phyloP scores from a whole-genome alignment of 1,140 invertebrate species.

The Orius insidiosus region DNA sequence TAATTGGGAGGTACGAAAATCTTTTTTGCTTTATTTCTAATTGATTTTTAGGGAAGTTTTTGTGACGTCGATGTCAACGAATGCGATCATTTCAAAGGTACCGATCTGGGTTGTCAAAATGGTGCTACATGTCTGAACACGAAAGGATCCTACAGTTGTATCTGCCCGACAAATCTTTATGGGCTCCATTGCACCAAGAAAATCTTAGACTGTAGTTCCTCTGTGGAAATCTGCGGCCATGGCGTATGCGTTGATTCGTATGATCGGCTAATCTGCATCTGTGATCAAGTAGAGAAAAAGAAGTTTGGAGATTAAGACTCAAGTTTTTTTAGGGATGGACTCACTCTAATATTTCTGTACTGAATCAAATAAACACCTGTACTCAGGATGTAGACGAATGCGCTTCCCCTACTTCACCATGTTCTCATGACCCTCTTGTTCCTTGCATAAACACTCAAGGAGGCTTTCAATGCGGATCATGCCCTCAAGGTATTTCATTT shows the following conservation, averaged over 20 bases:
- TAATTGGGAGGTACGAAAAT: constrained; percentile 70
- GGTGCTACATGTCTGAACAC: constrained; percentile 70
- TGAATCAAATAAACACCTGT: constrained; percentile 32
- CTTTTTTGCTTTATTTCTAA: too few species aligned
- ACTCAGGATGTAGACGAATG: constrained; percentile 79
- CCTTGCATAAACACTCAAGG: constrained; percentile 74
- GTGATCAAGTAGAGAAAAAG: constrained; percentile 45
- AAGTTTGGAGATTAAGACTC: too few species aligned
- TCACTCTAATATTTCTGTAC: too few species aligned
- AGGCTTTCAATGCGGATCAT: constrained; percentile 64
- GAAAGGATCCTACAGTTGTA: constrained; percentile 63
- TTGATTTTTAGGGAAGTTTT: too few species aligned
- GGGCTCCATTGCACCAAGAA: constrained; percentile 65
- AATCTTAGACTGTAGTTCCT: constrained; percentile 49
- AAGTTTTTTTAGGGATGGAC: too few species aligned
- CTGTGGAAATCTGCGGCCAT: constrained; percentile 65
- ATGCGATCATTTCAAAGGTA: constrained; percentile 58
- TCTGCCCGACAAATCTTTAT: constrained; percentile 54
- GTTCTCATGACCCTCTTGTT: constrained; percentile 63
- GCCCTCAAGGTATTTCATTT: constrained; percentile 59
- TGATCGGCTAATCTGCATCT: constrained; percentile 48
- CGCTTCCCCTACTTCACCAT: constrained; percentile 40
- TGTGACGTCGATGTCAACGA: constrained; percentile 78
- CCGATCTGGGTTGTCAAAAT: constrained; percentile 88
- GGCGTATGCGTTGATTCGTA: constrained; percentile 48